Conservation (phyloP, 2,113 vertebrate genomes). For the Typhlomys cinereus region DNA sequence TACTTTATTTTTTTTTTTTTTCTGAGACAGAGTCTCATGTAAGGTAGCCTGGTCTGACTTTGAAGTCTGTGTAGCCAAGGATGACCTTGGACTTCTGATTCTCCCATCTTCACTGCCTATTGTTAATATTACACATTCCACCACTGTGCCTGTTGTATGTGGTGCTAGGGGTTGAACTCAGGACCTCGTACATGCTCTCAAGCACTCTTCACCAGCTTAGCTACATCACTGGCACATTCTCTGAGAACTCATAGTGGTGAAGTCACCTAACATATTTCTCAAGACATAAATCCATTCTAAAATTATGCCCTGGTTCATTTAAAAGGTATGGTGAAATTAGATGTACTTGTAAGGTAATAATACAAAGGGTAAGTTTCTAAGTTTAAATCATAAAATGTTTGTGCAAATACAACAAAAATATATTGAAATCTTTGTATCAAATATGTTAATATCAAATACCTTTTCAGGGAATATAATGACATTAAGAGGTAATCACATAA, state of each 20-base stretch:
- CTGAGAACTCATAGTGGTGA: neutral
- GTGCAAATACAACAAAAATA: neutral
- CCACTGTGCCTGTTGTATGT: too few relatives aligned
- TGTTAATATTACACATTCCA: too few relatives aligned
- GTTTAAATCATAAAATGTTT: neutral
- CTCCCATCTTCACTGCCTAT: too few relatives aligned
- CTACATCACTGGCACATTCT: too few relatives aligned
- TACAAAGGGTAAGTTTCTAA: neutral
- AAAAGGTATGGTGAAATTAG: neutral
- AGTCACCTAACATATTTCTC: neutral
- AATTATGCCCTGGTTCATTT: neutral
- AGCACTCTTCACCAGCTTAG: too few relatives aligned
- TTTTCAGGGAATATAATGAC: neutral
- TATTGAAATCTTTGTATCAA: neutral
- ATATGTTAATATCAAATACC: neutral
- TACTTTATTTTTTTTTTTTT: too few relatives aligned
- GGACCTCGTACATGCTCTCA: too few relatives aligned
- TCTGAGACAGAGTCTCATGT: too few relatives aligned
- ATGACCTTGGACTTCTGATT: too few relatives aligned
- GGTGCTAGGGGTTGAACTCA: too few relatives aligned
- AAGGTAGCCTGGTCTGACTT: too few relatives aligned
- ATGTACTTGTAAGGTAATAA: neutral
- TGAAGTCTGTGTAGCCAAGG: too few relatives aligned
- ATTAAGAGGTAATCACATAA: neutral
- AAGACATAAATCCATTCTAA: neutral